phyloP scores from a whole-genome alignment of 2,888 invertebrate genomes.

The Hypsopygia costalis region DNA sequence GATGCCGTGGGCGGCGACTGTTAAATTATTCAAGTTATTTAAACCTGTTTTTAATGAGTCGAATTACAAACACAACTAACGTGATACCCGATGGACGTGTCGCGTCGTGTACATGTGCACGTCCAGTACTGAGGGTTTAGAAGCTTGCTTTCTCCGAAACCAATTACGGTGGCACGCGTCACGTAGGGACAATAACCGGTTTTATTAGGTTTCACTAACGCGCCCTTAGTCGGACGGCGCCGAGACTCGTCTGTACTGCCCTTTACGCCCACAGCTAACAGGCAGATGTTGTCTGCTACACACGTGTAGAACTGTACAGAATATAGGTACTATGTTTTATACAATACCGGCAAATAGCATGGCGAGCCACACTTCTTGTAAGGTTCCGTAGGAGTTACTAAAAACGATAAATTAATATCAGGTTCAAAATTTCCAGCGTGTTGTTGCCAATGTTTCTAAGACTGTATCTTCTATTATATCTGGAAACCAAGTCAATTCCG shows the following conservation, averaged over 20 bases:
- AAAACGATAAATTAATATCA: too few relatives aligned
- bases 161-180: slow-evolving; percentile 74
- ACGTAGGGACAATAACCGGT: slow-evolving; percentile 70
- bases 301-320: too few relatives aligned
- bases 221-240: slow-evolving; percentile 38
- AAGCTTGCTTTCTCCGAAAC: slow-evolving; percentile 66
- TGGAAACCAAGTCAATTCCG: too few relatives aligned
- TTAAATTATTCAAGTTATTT: slow-evolving; percentile 13
- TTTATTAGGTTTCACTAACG: slow-evolving; percentile 74
- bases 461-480: too few relatives aligned
- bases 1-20: slow-evolving; percentile 13
- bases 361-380: too few relatives aligned
- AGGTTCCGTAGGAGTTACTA: too few relatives aligned
- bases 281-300: slow-evolving; percentile 20
- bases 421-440: too few relatives aligned
- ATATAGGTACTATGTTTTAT: too few relatives aligned
- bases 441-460: too few relatives aligned
- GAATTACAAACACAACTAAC: slow-evolving; percentile 15
- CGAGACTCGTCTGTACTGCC: slow-evolving; percentile 36
- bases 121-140: slow-evolving; percentile 23
- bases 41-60: slow-evolving; percentile 17
- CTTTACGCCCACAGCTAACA: slow-evolving; percentile 30
- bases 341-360: too few relatives aligned
- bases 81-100: slow-evolving; percentile 16
- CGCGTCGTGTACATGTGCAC: slow-evolving; percentile 10